Conservation (phyloP, 2,888 invertebrate species). For the Rotaria magnacalcarata region DNA sequence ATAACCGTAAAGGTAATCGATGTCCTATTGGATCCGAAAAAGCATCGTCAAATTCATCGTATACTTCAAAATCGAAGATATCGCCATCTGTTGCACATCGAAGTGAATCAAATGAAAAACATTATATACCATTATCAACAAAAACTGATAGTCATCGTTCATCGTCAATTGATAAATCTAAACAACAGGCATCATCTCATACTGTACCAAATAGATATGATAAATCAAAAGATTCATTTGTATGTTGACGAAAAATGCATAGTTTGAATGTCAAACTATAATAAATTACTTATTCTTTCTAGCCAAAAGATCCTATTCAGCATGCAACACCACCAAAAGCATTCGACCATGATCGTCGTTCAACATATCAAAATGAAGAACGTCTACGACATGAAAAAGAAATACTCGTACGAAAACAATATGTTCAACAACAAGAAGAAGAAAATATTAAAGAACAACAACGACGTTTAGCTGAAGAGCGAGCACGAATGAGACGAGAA, state of each 20-base stretch:
- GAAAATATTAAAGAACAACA: slow-evolving; percentile 13
- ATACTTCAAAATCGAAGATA: not conserved
- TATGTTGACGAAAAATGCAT: not conserved
- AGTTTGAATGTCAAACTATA: not conserved
- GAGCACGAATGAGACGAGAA: not conserved
- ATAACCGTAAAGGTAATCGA: not conserved
- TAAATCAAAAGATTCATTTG: not conserved
- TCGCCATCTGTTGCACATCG: not conserved
- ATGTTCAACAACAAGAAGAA: slow-evolving; percentile 18
- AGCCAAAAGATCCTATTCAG: not conserved
- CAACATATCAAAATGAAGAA: not conserved
- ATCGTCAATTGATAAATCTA: not conserved
- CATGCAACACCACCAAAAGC: not conserved
- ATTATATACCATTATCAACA: not conserved
- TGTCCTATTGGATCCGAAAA: not conserved
- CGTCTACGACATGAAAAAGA: not conserved
- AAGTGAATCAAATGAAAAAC: not conserved
- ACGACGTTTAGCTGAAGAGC: slow-evolving; percentile 6
- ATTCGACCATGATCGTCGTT: not conserved
- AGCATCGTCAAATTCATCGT: not conserved
- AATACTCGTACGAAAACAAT: slow-evolving; percentile 1
- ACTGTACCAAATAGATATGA: not conserved
- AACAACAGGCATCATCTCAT: not conserved
- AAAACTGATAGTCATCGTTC: not conserved
- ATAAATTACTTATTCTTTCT: not conserved